Conservation (phyloP, 2,888 invertebrate genomes). For the Incurvaria masculella region DNA sequence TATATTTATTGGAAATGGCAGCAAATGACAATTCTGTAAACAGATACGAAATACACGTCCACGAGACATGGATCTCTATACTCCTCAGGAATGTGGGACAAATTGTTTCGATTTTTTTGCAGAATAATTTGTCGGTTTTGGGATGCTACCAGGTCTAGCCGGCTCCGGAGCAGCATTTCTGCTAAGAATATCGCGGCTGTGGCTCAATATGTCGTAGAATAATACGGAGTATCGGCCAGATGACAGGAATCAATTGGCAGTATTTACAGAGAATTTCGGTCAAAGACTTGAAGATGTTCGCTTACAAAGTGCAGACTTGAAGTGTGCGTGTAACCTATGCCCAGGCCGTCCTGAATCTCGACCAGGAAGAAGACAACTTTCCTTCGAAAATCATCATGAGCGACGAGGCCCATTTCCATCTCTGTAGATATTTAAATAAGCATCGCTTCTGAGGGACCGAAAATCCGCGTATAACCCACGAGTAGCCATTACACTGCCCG, state of each 20-base stretch:
- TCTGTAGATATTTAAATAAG: constrained; percentile 5
- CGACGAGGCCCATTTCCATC: background rate
- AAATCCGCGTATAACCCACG: constrained; percentile 12
- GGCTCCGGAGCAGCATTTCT: constrained; percentile 4
- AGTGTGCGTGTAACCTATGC: background rate
- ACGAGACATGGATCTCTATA: background rate
- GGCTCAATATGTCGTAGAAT: constrained; percentile 5
- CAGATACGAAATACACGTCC: constrained; percentile 1
- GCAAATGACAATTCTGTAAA: background rate
- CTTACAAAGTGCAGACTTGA: background rate
- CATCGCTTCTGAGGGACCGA: constrained; percentile 11
- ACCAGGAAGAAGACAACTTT: background rate
- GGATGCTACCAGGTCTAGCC: constrained; percentile 10
- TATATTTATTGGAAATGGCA: background rate
- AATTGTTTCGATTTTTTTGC: constrained; percentile 7
- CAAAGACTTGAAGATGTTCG: background rate
- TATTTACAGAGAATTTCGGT: constrained; percentile 1
- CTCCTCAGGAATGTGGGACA: constrained; percentile 6
- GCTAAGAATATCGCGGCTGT: constrained; percentile 11
- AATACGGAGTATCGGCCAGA: constrained; percentile 8
- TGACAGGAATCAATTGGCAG: background rate
- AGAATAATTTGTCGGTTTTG: constrained; percentile 8
- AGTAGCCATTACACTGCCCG: constrained; percentile 12
- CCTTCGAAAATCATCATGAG: background rate
- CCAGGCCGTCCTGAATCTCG: no score